phyloP scores from a whole-genome alignment of 2,888 invertebrate species.

The Hypsopygia costalis region DNA sequence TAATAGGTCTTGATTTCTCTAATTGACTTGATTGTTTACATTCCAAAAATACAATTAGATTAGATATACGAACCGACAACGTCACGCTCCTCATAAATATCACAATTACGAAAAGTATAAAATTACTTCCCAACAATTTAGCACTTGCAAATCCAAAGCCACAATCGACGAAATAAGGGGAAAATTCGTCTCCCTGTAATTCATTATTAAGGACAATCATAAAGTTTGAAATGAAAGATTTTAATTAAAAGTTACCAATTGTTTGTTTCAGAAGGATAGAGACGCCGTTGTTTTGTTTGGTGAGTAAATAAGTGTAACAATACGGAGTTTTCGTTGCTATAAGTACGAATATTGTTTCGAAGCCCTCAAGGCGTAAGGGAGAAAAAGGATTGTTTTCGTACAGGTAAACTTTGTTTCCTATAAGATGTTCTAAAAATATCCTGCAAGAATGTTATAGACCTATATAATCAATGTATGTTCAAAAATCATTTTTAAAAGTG shows the following conservation, averaged over 20 bases:
- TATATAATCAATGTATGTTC: too few species aligned
- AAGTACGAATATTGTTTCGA: neutral
- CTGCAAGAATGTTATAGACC: too few species aligned
- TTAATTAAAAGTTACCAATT: conserved; percentile 34
- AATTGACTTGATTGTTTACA: too few species aligned
- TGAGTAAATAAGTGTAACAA: conserved; percentile 23
- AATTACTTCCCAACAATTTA: conserved; percentile 15
- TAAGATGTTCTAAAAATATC: too few species aligned
- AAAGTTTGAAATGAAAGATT: conserved; percentile 30
- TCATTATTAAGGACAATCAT: conserved; percentile 31
- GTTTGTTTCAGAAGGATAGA: conserved; percentile 33
- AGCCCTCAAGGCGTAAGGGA: neutral
- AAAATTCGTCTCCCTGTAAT: conserved; percentile 21
- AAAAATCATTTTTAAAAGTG: too few species aligned
- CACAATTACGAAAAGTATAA: too few species aligned
- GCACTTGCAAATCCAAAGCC: conserved; percentile 12
- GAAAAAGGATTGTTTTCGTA: neutral
- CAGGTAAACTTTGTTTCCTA: neutral
- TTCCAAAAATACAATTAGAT: too few species aligned
- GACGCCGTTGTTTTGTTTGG: conserved; percentile 22
- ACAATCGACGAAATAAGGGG: conserved; percentile 15
- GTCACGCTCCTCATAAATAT: too few species aligned
- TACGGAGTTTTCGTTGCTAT: neutral
- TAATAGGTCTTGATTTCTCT: too few species aligned
- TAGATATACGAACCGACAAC: too few species aligned